Conservation (phyloP, 2,113 vertebrate species). For the Lycocorax pyrrhopterus region DNA sequence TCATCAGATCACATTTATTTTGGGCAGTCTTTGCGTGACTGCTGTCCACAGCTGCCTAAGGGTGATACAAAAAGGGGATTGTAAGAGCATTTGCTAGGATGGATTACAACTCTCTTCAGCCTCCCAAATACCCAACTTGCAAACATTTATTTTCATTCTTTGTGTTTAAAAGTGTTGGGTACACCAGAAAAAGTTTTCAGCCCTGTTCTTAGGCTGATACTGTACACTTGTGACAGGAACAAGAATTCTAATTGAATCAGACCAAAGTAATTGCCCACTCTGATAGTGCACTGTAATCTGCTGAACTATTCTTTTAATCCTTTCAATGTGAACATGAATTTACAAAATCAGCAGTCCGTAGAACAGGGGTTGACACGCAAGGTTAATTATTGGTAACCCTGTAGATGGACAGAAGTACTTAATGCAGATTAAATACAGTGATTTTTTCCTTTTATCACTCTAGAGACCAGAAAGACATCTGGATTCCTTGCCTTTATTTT, state of each 20-base stretch:
- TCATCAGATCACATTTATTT: background rate
- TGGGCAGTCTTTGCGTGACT: background rate
- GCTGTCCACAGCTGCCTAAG: background rate
- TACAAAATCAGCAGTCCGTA: constrained; percentile 52
- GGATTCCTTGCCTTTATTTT: background rate
- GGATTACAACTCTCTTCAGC: background rate
- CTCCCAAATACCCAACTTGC: background rate
- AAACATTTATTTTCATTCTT: background rate
- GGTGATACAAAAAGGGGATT: background rate
- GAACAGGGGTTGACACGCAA: constrained; percentile 28
- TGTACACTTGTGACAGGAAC: background rate
- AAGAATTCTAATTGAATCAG: constrained; percentile 26
- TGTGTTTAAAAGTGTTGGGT: background rate
- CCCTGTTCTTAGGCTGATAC: background rate
- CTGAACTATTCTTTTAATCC: constrained; percentile 69
- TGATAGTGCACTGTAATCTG: constrained; percentile 63
- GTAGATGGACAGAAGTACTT: background rate
- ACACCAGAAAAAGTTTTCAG: background rate
- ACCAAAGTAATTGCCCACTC: constrained; percentile 3
- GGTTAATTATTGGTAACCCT: constrained; percentile 39
- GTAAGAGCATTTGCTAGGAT: background rate
- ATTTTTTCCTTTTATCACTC: constrained; percentile 23
- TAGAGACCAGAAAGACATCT: background rate
- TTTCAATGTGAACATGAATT: constrained; percentile 51
- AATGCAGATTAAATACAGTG: background rate